Evolutionary conservation across 2,113 vertebrate genomes (phyloP), one percentile per base, ranked within the genome.

Genomic region (Mola mola): DNA sequence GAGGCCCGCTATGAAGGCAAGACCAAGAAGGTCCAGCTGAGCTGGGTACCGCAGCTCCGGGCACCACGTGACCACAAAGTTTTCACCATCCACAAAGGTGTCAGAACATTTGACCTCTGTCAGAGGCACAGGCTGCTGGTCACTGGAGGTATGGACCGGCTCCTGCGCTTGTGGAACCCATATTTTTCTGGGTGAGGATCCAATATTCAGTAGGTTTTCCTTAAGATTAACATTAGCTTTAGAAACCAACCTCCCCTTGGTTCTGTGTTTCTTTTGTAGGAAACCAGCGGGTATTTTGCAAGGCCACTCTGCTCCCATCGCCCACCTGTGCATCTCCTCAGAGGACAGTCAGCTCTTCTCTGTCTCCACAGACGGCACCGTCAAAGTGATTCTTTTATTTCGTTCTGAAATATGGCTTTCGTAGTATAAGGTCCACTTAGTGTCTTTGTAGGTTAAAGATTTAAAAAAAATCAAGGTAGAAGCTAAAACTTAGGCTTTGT

Each of bases 131-230:
- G 88, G 49, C 56, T 94, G 63, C 55, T 94, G 53, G 84, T 93
- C 52, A 91, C 92, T 0, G 93, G 90, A 0, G 85, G 93, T 42
- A 82, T 90, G 88, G 92, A 92, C 74, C 7, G 37, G 56, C 72
- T 88, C 1, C 60, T 94, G 52, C 67, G 75, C 37, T 66, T 92
- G 81, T 93, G 94, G 93, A 94, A 93, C 63, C 90, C 93, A 8
- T 72, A 82, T 56, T 62, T 90, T 36, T 83, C 75, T 0, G 64
- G 80, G 91, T 93, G 47, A 87, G 87, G 13, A 58, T 50, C 8
- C 46, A 33, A 4, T 17, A 19, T 43, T 70, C 15, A 22, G 6
- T 15, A 2, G 6, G 4, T 0, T n/a, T 47, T 17, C 2, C 16
- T 37, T 2, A 4, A 51, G 5, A 48, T 1, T 7, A 8, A 21